Evolutionary conservation across 2,113 vertebrate species (phyloP).

Genomic region (Etheostoma spectabile): DNA sequence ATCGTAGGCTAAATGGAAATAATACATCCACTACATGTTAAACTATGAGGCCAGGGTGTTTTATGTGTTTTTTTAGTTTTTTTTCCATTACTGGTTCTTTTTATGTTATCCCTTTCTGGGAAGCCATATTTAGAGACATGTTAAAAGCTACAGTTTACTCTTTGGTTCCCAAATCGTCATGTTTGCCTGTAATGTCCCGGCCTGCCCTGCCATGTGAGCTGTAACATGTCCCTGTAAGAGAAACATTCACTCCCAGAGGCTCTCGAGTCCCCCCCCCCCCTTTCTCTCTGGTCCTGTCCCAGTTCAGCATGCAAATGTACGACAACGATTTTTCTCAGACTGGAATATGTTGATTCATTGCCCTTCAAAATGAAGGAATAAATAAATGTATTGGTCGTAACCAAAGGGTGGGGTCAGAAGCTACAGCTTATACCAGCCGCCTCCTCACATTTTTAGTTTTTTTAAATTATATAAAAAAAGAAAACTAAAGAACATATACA

Average conservation of each 20-base stretch:
- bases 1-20: neutral
- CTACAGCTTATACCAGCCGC: no score
- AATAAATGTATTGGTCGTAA: no score
- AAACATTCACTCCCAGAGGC: slow-evolving; percentile 28
- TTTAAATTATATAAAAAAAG: no score
- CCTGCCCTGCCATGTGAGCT: slow-evolving; percentile 24
- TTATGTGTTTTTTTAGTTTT: neutral
- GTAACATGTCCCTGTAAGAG: slow-evolving; percentile 34
- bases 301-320: slow-evolving; percentile 66
- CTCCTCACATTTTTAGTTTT: no score
- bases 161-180: neutral
- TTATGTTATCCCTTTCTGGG: neutral
- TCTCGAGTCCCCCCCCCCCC: slow-evolving; percentile 3
- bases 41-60: neutral
- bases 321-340: slow-evolving; percentile 47
- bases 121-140: neutral
- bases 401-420: no score
- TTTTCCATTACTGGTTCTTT: neutral
- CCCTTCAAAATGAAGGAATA: neutral
- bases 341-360: slow-evolving; percentile 25
- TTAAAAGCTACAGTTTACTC: neutral
- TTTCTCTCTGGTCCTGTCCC: slow-evolving; percentile 43
- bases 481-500: no score
- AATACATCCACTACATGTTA: neutral
- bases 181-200: slow-evolving; percentile 5